Evolutionary conservation across 2,888 invertebrate species (phyloP).

Genomic region (Alsophila aescularia): DNA sequence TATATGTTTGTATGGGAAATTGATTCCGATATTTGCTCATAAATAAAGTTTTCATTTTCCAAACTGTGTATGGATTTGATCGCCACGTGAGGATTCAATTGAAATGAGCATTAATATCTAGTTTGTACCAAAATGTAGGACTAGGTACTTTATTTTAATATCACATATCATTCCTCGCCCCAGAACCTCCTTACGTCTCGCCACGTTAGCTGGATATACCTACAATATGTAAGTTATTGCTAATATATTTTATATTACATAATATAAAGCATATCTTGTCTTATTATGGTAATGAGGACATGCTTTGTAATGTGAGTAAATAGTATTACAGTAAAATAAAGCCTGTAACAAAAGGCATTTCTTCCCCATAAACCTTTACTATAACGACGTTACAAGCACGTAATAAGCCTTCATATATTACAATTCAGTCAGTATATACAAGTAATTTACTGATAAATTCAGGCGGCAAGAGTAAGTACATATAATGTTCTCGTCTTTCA

Average conservation of each 20-base stretch:
- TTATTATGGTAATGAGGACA: conserved; percentile 11
- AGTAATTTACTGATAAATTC: conserved; percentile 17
- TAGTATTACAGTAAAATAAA: conserved; percentile 8
- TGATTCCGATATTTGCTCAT: too few relatives aligned
- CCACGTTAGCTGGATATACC: too few relatives aligned
- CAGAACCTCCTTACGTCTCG: not conserved
- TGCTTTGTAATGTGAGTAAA: conserved; percentile 2
- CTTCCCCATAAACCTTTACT: conserved; percentile 19
- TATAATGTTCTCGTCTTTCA: conserved; percentile 20
- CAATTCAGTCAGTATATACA: conserved; percentile 11
- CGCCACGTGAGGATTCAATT: too few relatives aligned
- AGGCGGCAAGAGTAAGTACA: conserved; percentile 7
- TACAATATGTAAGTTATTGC: not conserved
- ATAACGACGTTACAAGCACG: conserved; percentile 21
- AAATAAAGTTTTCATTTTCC: too few relatives aligned
- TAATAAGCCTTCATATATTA: conserved; percentile 16
- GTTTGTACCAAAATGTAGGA: too few relatives aligned
- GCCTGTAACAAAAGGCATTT: conserved; percentile 11
- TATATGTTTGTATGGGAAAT: too few relatives aligned
- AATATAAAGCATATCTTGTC: not conserved
- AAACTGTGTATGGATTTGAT: too few relatives aligned
- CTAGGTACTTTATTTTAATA: too few relatives aligned
- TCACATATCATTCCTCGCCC: not conserved
- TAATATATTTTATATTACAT: not conserved
- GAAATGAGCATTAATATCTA: too few relatives aligned